Evolutionary conservation across 2,113 vertebrate species (phyloP).

Genomic region (Platycercus adscitus): DNA sequence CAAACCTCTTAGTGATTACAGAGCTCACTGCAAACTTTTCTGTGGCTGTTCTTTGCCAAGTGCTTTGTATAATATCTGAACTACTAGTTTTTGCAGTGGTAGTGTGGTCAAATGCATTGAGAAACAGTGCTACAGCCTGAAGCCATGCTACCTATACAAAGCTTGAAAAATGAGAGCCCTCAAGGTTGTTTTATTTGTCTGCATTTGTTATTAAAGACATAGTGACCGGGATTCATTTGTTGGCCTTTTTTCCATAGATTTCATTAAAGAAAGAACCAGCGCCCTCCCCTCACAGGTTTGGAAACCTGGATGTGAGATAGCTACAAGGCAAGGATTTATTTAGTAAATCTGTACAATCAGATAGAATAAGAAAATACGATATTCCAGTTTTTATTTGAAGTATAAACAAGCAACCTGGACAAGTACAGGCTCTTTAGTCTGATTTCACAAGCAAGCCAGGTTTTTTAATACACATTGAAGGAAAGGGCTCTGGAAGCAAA

Average conservation of each 20-base stretch:
- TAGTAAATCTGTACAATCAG: slow-evolving; percentile 42
- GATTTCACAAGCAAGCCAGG: not conserved
- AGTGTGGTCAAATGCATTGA: not conserved
- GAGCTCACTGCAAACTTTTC: not conserved
- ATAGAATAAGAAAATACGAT: slow-evolving; percentile 30
- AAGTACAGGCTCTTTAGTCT: not conserved
- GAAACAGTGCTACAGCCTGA: not conserved
- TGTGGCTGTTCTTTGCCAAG: not conserved
- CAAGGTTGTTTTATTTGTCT: not conserved
- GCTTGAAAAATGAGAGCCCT: not conserved
- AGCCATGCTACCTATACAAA: not conserved
- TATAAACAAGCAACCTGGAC: slow-evolving; percentile 27
- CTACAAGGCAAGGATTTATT: slow-evolving; percentile 25
- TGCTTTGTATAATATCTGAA: not conserved
- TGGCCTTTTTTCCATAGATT: slow-evolving; percentile 25
- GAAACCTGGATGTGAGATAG: slow-evolving; percentile 20
- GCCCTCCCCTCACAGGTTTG: not conserved
- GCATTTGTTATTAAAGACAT: slow-evolving; percentile 25
- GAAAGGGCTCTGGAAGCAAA: not conserved
- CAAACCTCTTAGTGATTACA: not conserved
- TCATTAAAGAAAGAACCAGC: not conserved
- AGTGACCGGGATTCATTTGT: not conserved
- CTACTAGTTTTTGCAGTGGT: not conserved
- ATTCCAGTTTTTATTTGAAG: not conserved
- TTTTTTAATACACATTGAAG: not conserved